Percentiles rank a stretch among this genome's conserved stretches.
Evolutionary conservation across 2,888 invertebrate genomes (phyloP).

Genomic region (Steinernema scapterisci): DNA sequence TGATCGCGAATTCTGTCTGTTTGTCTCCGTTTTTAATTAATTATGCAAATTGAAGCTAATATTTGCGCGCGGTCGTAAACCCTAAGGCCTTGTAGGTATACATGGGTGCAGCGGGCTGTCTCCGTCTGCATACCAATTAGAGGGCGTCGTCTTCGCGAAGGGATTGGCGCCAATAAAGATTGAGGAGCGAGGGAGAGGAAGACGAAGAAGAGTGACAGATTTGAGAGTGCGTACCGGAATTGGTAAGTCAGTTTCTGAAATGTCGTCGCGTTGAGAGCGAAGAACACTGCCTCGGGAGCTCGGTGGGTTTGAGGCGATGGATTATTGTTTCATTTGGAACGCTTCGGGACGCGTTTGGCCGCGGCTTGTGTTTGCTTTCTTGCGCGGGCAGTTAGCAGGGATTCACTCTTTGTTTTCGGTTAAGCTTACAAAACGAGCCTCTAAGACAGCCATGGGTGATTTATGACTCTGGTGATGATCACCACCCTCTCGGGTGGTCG

Average conservation of each 20-base stretch:
- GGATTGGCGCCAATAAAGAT: constrained; percentile 25
- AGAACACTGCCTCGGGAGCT: no score
- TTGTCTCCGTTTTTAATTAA: constrained; percentile 4
- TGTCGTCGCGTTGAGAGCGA: background rate
- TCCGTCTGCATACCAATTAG: constrained; percentile 22
- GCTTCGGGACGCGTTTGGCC: background rate
- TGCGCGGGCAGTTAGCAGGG: background rate
- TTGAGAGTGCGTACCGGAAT: constrained; percentile 26
- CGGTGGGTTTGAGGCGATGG: no score
- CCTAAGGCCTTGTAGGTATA: constrained; percentile 5
- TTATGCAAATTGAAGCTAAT: constrained; percentile 28
- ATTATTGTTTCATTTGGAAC: no score
- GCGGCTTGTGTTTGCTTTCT: background rate
- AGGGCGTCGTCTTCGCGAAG: background rate
- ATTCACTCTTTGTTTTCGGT: background rate
- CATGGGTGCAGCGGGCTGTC: background rate
- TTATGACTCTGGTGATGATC: no score
- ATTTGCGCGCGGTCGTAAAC: constrained; percentile 7
- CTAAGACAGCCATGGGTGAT: no score
- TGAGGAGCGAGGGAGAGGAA: background rate
- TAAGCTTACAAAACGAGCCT: background rate
- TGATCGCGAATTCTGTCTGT: background rate
- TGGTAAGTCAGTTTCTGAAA: constrained; percentile 17
- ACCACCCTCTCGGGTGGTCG: no score
- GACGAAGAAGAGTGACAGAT: background rate